Percentiles rank a stretch among this genome's conserved stretches.
Evolutionary conservation across 92 coral and sea anemone genomes (phyloP).

Genomic region (Actinernus sp.): DNA sequence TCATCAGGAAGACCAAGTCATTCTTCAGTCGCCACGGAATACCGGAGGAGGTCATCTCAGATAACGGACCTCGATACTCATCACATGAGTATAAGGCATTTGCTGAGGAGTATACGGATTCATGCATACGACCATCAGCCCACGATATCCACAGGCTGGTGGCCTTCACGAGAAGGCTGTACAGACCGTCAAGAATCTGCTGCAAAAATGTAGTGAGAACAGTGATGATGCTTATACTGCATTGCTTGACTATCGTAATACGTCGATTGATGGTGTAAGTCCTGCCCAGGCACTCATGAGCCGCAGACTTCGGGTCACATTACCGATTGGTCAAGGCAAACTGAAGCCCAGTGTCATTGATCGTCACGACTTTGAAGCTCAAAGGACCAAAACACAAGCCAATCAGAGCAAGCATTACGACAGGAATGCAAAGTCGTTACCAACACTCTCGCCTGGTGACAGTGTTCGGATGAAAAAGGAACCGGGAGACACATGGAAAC

Average conservation of each 20-base stretch:
- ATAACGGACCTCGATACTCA: constrained; percentile 29
- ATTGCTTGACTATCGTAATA: constrained; percentile 46
- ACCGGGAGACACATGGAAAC: too few species aligned
- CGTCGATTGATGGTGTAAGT: constrained; percentile 29
- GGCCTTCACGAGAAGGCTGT: constrained; percentile 62
- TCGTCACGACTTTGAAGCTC: too few species aligned
- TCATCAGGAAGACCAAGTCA: too few species aligned
- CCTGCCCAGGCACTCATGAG: constrained; percentile 42
- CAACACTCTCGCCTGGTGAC: background rate
- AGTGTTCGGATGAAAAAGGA: too few species aligned
- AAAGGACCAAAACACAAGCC: too few species aligned
- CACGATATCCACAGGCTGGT: constrained; percentile 64
- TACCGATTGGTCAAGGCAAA: background rate
- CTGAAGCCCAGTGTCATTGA: constrained; percentile 7
- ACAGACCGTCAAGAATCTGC: constrained; percentile 39
- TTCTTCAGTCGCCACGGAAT: constrained; percentile 10
- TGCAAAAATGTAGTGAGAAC: constrained; percentile 26
- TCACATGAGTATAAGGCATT: constrained; percentile 27
- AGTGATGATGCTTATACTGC: constrained; percentile 39
- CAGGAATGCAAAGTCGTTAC: too few species aligned
- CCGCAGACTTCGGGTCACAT: background rate
- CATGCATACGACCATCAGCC: constrained; percentile 54
- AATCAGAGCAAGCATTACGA: too few species aligned
- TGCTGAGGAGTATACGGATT: constrained; percentile 20
- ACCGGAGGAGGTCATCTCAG: constrained; percentile 51